Conservation (phyloP, 2,797 vertebrate species). For the Sebastiscus tertius region DNA sequence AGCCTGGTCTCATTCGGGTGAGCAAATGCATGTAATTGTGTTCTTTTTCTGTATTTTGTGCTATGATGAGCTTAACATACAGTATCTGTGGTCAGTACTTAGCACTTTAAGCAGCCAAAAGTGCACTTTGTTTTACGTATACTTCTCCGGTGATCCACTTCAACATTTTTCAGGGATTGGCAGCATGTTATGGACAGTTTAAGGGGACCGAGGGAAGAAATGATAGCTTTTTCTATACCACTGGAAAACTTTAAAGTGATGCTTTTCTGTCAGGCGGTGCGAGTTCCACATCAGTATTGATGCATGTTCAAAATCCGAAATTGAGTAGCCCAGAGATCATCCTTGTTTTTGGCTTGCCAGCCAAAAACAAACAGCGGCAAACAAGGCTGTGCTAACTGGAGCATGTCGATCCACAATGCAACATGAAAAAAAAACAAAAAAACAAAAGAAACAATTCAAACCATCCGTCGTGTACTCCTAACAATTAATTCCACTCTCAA, state of each 20-base stretch:
- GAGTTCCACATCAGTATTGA: neutral
- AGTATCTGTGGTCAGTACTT: neutral
- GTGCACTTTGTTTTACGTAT: neutral
- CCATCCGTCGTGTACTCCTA: neutral
- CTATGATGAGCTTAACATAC: neutral
- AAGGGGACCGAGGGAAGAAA: neutral
- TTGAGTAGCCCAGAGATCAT: neutral
- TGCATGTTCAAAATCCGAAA: neutral
- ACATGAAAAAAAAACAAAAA: neutral
- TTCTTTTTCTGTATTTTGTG: neutral
- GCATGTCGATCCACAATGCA: neutral
- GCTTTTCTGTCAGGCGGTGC: neutral
- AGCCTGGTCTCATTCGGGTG: neutral
- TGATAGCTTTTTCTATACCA: neutral
- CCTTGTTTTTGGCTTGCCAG: neutral
- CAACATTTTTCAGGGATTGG: neutral
- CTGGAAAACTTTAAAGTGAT: neutral
- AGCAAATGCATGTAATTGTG: neutral
- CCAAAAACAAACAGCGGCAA: neutral
- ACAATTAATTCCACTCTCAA: slow-evolving; percentile 10
- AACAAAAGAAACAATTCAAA: neutral
- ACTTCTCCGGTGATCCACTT: neutral
- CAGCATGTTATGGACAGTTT: neutral
- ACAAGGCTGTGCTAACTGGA: neutral
- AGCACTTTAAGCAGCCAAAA: neutral